Evolutionary conservation across 2,113 vertebrate species (phyloP).

Genomic region (Otus sunia): DNA sequence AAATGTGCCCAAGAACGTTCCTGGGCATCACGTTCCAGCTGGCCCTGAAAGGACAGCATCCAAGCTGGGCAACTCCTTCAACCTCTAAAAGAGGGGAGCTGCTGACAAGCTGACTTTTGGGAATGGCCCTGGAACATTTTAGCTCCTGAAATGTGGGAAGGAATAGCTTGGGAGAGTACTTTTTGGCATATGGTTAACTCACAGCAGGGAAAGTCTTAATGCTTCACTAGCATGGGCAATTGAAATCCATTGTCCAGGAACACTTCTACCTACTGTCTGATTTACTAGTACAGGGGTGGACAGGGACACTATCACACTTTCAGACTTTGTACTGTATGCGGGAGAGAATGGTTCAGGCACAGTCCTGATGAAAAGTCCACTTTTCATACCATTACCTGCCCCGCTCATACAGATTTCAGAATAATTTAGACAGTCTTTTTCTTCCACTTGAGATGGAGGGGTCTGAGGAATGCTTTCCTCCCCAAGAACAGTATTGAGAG

Average conservation of each 20-base stretch:
- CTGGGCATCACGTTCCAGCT: not conserved
- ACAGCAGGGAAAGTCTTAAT: not conserved
- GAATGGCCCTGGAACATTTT: not conserved
- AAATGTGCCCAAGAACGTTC: not conserved
- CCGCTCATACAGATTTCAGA: not conserved
- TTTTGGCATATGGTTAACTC: not conserved
- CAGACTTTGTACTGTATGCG: not conserved
- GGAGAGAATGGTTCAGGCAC: not conserved
- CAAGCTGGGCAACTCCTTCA: not conserved
- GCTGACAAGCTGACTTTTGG: not conserved
- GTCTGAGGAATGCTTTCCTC: not conserved
- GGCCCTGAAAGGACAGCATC: not conserved
- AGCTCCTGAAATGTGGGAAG: not conserved
- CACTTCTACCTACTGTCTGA: slow-evolving; percentile 10
- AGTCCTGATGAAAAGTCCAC: not conserved
- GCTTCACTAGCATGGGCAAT: not conserved
- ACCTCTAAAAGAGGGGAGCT: not conserved
- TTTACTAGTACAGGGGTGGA: not conserved
- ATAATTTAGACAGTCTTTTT: not conserved
- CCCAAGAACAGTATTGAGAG: not conserved
- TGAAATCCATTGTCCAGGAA: not conserved
- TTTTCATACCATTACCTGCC: not conserved
- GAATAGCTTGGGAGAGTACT: not conserved
- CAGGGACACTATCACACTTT: not conserved
- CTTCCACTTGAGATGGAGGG: not conserved